phyloP scores from a whole-genome alignment of 2,797 vertebrate genomes.

The Liparis tanakae region DNA sequence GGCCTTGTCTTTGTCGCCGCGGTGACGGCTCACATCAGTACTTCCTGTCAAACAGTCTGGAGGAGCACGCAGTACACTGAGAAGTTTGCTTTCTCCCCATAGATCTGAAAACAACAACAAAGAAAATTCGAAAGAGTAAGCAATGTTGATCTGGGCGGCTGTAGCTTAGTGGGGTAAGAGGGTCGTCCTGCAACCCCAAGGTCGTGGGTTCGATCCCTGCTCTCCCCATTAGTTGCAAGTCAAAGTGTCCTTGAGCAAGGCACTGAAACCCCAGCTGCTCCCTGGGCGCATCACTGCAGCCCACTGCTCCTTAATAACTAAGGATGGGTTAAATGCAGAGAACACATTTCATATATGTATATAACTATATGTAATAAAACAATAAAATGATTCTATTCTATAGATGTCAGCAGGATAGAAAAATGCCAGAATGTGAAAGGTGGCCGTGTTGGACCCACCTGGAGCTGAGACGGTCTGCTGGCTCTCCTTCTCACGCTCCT shows the following conservation, averaged over 20 bases:
- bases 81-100: conserved; percentile 34
- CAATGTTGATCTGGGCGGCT: neutral
- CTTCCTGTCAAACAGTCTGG: conserved; percentile 40
- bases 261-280: no score
- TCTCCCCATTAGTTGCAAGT: no score
- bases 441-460: conserved; percentile 42
- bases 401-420: neutral
- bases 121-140: conserved; percentile 10
- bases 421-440: neutral
- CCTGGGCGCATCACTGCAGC: no score
- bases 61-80: conserved; percentile 21
- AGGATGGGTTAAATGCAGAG: no score
- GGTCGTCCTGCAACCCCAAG: no score
- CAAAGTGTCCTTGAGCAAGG: no score
- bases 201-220: no score
- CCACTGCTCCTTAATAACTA: no score
- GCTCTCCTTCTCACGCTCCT: conserved; percentile 61
- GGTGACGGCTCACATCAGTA: conserved; percentile 18
- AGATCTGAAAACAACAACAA: conserved; percentile 47
- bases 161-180: no score
- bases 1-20: conserved; percentile 34
- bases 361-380: no score
- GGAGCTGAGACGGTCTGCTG: conserved; percentile 51
- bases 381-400: no score
- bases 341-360: no score